Evolutionary conservation across 2,113 vertebrate genomes (phyloP), one percentile per base, ranked within the genome.

Genomic region (Sceloporus undulatus): DNA sequence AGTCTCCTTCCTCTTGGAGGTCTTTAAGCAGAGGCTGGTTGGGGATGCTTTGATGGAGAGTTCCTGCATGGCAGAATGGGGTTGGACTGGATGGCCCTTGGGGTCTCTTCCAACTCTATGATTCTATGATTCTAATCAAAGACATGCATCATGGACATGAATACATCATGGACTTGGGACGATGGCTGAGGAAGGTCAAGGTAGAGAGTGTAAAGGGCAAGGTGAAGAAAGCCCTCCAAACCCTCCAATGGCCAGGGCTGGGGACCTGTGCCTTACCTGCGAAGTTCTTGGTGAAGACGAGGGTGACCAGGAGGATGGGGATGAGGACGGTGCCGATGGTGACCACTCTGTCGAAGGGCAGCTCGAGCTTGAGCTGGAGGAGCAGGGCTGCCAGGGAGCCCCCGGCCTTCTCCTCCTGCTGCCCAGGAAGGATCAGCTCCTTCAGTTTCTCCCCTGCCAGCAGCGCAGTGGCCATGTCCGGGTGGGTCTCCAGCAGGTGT

Each of bases 381-480:
- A 99, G 97, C 92, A 99, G 97, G 85, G 98, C 96, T 38, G 99
- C 98, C 95, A 99, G 96, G 14, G 97, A 97, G 59, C 98, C 98
- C 54, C 98, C 98, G 48, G 97, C 96, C 95, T 97, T 99, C 94
- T 99, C 99, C 95, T 99, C 99, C 97, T 99, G 98, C 88, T 97
- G 98, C 90, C 98, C 98, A 0, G 99, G 99, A 96, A 99, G 95
- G 96, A 99, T 99, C 89, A 99, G 98, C 96, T 99, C 98, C 97
- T 98, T 98, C 96, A 99, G 98, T 97, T 99, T 99, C 97, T 99
- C 99, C 77, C 98, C 99, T 77, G 98, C 99, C 90, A 99, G 98
- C 94, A 99, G 97, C 95, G 99, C 99, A 80, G 99, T 99, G 96
- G 99, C 99, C 99, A 99, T 99, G 98, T 99, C 99, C 95, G 98